Evolutionary conservation across 2,797 vertebrate species (phyloP).

Genomic region (Ctenosaura bakeri): DNA sequence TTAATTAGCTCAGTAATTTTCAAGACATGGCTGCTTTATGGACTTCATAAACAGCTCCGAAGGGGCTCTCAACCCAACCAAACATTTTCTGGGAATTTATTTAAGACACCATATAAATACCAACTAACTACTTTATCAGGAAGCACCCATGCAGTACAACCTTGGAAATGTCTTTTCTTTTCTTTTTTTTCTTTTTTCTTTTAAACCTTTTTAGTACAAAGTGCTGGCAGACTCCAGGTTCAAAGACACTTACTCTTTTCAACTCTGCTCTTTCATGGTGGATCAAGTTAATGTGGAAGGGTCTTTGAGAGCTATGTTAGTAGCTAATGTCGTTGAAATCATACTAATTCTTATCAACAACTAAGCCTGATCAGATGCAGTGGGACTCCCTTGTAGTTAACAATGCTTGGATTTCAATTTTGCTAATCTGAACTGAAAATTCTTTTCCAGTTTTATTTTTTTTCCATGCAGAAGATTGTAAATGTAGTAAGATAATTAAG

Average conservation of each 20-base stretch:
- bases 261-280: slow-evolving; percentile 29
- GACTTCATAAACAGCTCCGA: slow-evolving; percentile 75
- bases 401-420: not conserved
- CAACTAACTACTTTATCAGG: slow-evolving; percentile 39
- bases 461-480: too few relatives aligned
- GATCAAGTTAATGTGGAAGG: not conserved
- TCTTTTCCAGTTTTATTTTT: not conserved
- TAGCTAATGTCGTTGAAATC: not conserved
- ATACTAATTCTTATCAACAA: not conserved
- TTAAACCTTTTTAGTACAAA: slow-evolving; percentile 76
- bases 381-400: not conserved
- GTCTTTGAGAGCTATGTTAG: not conserved
- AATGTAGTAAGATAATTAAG: not conserved
- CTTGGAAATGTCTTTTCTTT: slow-evolving; percentile 69
- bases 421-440: not conserved
- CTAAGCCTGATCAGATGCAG: not conserved
- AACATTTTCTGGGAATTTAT: slow-evolving; percentile 77
- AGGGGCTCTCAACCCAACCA: slow-evolving; percentile 76
- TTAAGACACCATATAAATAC: slow-evolving; percentile 67
- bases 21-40: slow-evolving; percentile 66
- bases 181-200: too few relatives aligned
- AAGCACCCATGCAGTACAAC: slow-evolving; percentile 56
- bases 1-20: slow-evolving; percentile 73
- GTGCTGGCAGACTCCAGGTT: slow-evolving; percentile 79
- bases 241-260: slow-evolving; percentile 68